A percentile compares a stretch with the other conserved stretches of the same genome.
phyloP scores from a whole-genome alignment of 2,797 vertebrate genomes.

The Onychomys arenicola region DNA sequence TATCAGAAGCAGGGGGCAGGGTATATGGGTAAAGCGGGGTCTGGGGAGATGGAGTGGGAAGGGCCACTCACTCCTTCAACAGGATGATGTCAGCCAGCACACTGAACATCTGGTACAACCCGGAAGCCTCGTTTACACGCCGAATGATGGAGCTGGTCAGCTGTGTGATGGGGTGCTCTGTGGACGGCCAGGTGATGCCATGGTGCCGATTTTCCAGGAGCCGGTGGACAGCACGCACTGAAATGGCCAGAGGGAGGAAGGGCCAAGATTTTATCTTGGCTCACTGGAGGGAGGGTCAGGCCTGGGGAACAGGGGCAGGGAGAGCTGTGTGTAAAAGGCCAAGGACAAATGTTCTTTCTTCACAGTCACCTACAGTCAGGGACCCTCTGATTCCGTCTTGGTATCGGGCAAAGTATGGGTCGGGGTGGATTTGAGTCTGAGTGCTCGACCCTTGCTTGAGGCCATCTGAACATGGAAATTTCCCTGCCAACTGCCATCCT shows the following conservation, averaged over 20 bases:
- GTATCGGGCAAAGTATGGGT: rapidly evolving
- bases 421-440: background rate
- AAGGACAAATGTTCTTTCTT: background rate
- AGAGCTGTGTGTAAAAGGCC: background rate
- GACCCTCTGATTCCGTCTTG: background rate
- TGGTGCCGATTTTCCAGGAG: conserved; percentile 95
- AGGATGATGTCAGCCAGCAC: conserved; percentile 95
- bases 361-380: too few relatives aligned
- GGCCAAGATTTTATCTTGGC: background rate
- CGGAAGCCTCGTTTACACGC: conserved; percentile 95
- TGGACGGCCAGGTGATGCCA: conserved; percentile 90
- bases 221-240: conserved; percentile 94
- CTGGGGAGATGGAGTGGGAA: rapidly evolving
- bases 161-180: conserved; percentile 89
- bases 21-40: rapidly evolving
- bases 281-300: background rate
- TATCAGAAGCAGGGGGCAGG: background rate
- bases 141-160: conserved; percentile 93
- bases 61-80: conserved; percentile 91
- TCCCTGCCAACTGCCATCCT: rapidly evolving
- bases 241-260: conserved; percentile 11
- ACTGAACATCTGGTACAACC: conserved; percentile 97
- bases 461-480: background rate
- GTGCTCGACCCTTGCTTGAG: background rate
- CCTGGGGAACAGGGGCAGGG: background rate